These are phyloP conservation scores for Pterocles orientalis DNA, from an alignment of 2,113 vertebrate species.

Conservation along the genomic window DNA sequence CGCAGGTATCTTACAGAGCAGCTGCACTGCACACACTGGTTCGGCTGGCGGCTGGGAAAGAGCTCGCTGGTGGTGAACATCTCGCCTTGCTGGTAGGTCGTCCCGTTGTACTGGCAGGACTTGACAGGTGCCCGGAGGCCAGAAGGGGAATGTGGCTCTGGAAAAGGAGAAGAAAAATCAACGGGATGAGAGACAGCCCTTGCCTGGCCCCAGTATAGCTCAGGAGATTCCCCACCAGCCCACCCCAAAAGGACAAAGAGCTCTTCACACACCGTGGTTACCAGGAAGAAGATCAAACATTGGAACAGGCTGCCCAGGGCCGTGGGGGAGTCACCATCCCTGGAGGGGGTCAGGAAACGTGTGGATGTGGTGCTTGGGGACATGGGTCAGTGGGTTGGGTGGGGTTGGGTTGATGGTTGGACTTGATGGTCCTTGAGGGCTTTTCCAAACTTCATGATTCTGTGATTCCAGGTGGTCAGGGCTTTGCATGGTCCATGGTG, in stretches of 20 bases:
- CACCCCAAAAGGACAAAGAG: not conserved
- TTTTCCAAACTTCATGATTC: no score
- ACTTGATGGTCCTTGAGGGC: no score
- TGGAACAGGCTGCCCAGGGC: no score
- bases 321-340: no score
- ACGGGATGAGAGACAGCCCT: not conserved
- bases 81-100: conserved; percentile 86
- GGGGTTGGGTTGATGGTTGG: no score
- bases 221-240: not conserved
- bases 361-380: no score
- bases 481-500: fast-evolving
- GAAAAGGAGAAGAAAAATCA: not conserved
- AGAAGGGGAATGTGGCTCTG: conserved; percentile 84
- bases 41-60: conserved; percentile 84
- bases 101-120: conserved; percentile 89
- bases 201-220: fast-evolving
- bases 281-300: no score
- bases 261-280: fast-evolving
- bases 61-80: conserved; percentile 86
- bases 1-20: conserved; percentile 82
- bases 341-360: no score
- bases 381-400: no score
- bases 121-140: conserved; percentile 82
- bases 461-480: no score
- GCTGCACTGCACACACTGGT: conserved; percentile 94